Percentiles rank a stretch among this genome's conserved stretches.
Evolutionary conservation across 2,113 vertebrate genomes (phyloP).

Genomic region (Coptodon rendalli): DNA sequence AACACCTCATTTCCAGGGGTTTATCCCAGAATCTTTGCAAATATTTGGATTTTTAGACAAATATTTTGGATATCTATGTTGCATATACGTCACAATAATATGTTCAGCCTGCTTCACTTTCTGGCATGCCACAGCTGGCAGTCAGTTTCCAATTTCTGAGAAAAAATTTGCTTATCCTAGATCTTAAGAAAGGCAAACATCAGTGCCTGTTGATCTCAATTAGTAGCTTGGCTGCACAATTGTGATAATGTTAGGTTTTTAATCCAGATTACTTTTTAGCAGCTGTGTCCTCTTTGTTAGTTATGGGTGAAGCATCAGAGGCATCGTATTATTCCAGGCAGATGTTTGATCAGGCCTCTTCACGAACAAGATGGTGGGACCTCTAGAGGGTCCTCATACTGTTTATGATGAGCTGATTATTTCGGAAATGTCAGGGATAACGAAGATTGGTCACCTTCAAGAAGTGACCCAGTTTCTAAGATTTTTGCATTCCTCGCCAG

Average conservation of each 20-base stretch:
- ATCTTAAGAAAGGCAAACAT: conserved; percentile 13
- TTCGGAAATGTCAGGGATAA: conserved; percentile 43
- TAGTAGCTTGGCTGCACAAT: neutral
- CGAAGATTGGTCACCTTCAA: conserved; percentile 44
- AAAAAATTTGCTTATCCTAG: neutral
- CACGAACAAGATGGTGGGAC: conserved; percentile 3
- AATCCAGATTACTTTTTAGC: conserved; percentile 10
- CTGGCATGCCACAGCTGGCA: conserved; percentile 25
- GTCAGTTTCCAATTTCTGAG: neutral
- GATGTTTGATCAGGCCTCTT: neutral
- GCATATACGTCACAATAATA: neutral
- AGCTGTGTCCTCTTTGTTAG: neutral
- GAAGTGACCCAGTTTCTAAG: conserved; percentile 25
- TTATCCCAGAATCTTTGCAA: neutral
- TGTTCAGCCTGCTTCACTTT: neutral
- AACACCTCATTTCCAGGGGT: neutral
- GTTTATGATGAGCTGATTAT: conserved; percentile 28
- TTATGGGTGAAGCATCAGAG: neutral
- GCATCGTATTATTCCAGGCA: neutral
- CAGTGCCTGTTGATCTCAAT: neutral
- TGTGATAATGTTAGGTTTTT: conserved; percentile 3
- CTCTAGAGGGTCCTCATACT: neutral
- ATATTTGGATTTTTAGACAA: neutral
- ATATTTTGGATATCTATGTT: neutral
- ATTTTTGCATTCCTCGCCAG: neutral